Evolutionary conservation across 2,888 invertebrate genomes (phyloP), one percentile per base, ranked within the genome.

Genomic region (Cataglyphis altisquamis): DNA sequence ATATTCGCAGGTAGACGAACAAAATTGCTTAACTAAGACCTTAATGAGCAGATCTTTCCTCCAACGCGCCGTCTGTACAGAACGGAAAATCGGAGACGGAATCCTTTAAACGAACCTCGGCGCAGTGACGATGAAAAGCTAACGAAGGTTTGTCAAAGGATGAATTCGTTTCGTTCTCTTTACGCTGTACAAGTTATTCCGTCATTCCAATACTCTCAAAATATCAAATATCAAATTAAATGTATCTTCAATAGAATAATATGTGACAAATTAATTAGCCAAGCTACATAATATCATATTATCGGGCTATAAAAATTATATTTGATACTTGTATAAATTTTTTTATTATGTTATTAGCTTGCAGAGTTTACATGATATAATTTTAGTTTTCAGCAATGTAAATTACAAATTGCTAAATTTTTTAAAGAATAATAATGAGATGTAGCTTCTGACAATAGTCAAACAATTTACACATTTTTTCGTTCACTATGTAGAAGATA

Each of bases 1-100:
- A 70, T 83, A 84, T 84, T 74, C 81, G 75, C 39, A n/a, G 52
- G 63, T 39, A 63, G 41, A 48, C 75, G 85, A 86, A 86, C 83
- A 82, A 88, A 88, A 90, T 89, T 89, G 84, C 88, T 88, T 90
- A 90, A 88, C 86, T 84, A 89, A 89, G 84, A 90, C 83, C 85
- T 89, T 90, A 90, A 90, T 90, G 90, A 90, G 90, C 86, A 87
- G 77, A 83, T 78, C 85, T 84, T 89, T 85, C 84, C 75, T 90
- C 88, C 87, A 90, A 62, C 25, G 29, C 41, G 68, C 73, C 67
- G 57, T 57, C 60, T 83, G 57, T 66, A 72, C 80, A 70, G 60
- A 66, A 64, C 60, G 72, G 77, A 83, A 84, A 82, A 85, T 88
- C 80, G 39, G 84, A 63, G 81, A 72, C 57, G 68, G 55, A 64